Base-by-base conservation (phyloP, 2,797 vertebrate genomes). In the Poecilia picta region DNA sequence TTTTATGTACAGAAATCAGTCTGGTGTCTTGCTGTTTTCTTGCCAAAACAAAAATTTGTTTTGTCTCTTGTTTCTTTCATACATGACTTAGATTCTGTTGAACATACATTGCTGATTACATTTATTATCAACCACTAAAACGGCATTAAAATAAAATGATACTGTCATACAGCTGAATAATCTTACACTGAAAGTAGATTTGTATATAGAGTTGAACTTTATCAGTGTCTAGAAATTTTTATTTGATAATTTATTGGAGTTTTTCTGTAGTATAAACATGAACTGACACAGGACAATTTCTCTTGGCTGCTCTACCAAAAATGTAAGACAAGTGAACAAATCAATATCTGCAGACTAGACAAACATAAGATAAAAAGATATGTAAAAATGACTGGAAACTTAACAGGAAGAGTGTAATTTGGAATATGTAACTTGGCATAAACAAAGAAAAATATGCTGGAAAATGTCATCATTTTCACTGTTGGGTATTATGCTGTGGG, bases 1-100 rank as follows among this genome's bases (percentile, higher is more conserved):
- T 94, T 98, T 98, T 98, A 97, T 97, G 95, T 97, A 97, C 93
- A 95, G 93, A 96, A 94, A 8, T 31, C 86, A 43, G 88, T 64
- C 25, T 86, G 87, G 83, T 90, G 87, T 89, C 89, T 89, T 82
- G n/a, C 43, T 89, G 73, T 89, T 83, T 90, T 43, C 10, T 57
- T 64, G 33, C 12, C 13, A 73, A 57, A 47, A 33, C 46, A 49
- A 51, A 55, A 4, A 10, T 25, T 10, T 25, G n/a, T 55, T 53
- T 59, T 41, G 6, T 68, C 20, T 77, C 45, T 25, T 16, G 28
- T 5, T 59, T 10, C 31, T 25, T 33, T n/a, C 25, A 55, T 16
- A 12, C 28, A 39, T 8, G 20, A 59, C 1, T 31, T 62, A 33
- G 59, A 33, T 59, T 59, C 2, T 59, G 55, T 1, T 8, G 2